A percentile compares a stretch with the other conserved stretches of the same genome.
phyloP scores from a whole-genome alignment of 2,888 invertebrate species.

The Trissolcus japonicus region DNA sequence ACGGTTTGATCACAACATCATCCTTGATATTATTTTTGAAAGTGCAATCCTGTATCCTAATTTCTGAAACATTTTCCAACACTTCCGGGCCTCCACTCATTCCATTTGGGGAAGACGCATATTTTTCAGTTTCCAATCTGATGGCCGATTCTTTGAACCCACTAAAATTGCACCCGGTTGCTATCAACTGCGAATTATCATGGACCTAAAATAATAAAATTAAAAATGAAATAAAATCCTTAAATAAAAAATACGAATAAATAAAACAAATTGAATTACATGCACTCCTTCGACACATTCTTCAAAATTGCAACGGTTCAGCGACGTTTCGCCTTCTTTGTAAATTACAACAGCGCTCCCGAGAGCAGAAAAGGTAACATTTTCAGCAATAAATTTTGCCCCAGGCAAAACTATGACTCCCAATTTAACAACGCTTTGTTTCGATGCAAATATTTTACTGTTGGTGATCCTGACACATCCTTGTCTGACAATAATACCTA shows the following conservation, averaged over 20 bases:
- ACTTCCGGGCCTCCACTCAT: conserved; percentile 66
- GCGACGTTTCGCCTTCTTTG: conserved; percentile 63
- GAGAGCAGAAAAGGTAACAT: conserved; percentile 78
- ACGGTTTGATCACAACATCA: conserved; percentile 65
- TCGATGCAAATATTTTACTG: conserved; percentile 78
- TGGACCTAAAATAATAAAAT: conserved; percentile 72
- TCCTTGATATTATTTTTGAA: conserved; percentile 69
- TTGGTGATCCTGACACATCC: conserved; percentile 77
- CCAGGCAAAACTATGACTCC: conserved; percentile 78
- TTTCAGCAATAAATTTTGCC: conserved; percentile 75
- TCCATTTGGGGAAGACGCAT: conserved; percentile 44
- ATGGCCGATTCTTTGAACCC: conserved; percentile 78
- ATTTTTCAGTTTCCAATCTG: conserved; percentile 75
- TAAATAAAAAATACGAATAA: neutral
- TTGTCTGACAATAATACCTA: conserved; percentile 77
- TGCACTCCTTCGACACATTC: conserved; percentile 71
- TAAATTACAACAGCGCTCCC: conserved; percentile 77
- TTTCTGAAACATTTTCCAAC: conserved; percentile 62
- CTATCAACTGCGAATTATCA: conserved; percentile 73
- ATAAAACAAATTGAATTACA: conserved; percentile 60
- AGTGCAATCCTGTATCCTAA: conserved; percentile 66
- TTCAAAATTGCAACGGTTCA: conserved; percentile 73
- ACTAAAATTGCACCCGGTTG: conserved; percentile 73
- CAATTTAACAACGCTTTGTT: conserved; percentile 78
- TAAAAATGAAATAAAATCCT: conserved; percentile 61